phyloP scores from a whole-genome alignment of 1,140 invertebrate genomes.

The Drosophila busckii region DNA sequence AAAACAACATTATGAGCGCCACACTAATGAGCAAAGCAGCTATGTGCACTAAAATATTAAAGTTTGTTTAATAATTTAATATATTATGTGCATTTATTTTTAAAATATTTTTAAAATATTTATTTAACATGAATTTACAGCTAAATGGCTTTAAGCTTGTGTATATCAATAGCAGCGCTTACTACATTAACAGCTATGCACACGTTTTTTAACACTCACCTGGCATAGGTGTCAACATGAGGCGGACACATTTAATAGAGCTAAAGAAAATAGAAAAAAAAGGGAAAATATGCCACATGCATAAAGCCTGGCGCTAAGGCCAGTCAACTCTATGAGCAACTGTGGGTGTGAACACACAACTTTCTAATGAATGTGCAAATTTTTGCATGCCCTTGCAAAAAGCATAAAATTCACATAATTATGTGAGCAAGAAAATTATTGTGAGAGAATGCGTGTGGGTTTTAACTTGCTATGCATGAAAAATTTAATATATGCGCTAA shows the following conservation, averaged over 20 bases:
- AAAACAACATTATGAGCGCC: slow-evolving; percentile 52
- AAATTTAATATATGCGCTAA: no score
- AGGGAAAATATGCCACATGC: slow-evolving; percentile 31
- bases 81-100: no score
- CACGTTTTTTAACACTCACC: slow-evolving; percentile 21
- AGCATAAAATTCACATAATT: slow-evolving; percentile 28
- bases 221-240: slow-evolving; percentile 52
- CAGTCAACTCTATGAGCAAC: slow-evolving; percentile 57
- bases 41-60: no score
- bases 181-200: no score
- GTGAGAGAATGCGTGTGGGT: no score
- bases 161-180: no score
- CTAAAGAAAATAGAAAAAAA: neutral
- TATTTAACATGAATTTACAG: no score
- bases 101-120: no score
- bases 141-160: neutral
- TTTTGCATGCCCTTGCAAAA: slow-evolving; percentile 31
- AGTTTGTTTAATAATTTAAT: no score
- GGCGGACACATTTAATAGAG: slow-evolving; percentile 53
- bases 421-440: slow-evolving; percentile 27
- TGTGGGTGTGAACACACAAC: slow-evolving; percentile 24
- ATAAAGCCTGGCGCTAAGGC: no score
- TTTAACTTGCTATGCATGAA: no score
- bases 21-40: neutral
- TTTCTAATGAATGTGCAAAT: slow-evolving; percentile 33